Conservation (phyloP, 2,888 invertebrate genomes). For the Sphinx pinastri region DNA sequence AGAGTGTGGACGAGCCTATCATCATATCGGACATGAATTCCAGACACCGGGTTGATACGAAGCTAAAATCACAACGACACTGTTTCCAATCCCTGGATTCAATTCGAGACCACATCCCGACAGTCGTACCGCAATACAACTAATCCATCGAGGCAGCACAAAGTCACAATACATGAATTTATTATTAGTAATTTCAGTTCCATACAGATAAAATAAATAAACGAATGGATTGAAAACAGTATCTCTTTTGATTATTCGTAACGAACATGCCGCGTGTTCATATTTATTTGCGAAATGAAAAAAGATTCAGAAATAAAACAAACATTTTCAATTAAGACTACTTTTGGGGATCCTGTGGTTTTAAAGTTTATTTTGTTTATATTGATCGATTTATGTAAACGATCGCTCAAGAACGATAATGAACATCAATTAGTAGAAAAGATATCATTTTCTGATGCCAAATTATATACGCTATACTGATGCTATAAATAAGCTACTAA, state of each 20-base stretch:
- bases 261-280: background rate
- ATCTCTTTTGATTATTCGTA: conserved; percentile 15
- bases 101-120: too few relatives aligned
- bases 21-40: too few relatives aligned
- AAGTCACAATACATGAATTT: background rate
- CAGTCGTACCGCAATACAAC: too few relatives aligned
- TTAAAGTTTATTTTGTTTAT: background rate
- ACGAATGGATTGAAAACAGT: background rate
- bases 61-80: too few relatives aligned
- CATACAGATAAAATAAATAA: background rate
- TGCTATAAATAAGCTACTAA: too few relatives aligned
- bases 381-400: background rate
- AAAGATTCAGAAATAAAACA: conserved; percentile 12
- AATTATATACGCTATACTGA: background rate
- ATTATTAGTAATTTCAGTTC: background rate
- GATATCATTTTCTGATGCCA: background rate
- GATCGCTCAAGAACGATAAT: background rate
- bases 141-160: too few relatives aligned
- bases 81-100: too few relatives aligned
- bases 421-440: conserved; percentile 4
- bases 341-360: too few relatives aligned
- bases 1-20: too few relatives aligned
- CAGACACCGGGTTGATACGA: too few relatives aligned
- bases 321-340: conserved; percentile 16
- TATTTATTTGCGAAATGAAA: conserved; percentile 11